These are phyloP conservation scores for Heliconius ismenius DNA, from an alignment of 2,888 invertebrate species.

Conservation along the genomic window DNA sequence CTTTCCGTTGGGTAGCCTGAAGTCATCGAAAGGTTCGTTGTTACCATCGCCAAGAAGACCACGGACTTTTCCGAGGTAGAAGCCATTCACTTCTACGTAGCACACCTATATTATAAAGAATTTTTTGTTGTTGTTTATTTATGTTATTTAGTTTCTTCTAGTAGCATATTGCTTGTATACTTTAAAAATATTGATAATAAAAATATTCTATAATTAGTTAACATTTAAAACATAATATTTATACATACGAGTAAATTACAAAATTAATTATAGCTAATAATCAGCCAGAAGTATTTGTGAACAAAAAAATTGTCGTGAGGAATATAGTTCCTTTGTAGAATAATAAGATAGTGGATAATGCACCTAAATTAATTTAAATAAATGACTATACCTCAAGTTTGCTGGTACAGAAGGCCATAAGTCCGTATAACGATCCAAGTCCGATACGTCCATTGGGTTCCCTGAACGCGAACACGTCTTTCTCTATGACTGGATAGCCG, in stretches of 20 bases:
- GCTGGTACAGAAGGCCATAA: conserved; percentile 82
- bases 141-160: too few relatives aligned
- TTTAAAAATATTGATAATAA: too few relatives aligned
- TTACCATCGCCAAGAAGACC: conserved; percentile 95
- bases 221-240: too few relatives aligned
- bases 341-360: too few relatives aligned
- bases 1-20: conserved; percentile 87
- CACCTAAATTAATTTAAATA: not conserved
- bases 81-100: conserved; percentile 88
- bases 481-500: conserved; percentile 85
- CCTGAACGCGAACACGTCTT: conserved; percentile 84
- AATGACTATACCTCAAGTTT: conserved; percentile 76
- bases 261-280: too few relatives aligned
- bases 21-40: conserved; percentile 93
- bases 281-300: too few relatives aligned
- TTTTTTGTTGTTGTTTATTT: too few relatives aligned
- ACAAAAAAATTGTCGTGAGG: too few relatives aligned
- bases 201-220: too few relatives aligned
- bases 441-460: conserved; percentile 80
- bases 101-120: conserved; percentile 77
- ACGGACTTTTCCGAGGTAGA: conserved; percentile 91
- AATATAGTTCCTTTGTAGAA: too few relatives aligned
- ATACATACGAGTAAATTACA: too few relatives aligned
- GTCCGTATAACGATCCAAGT: conserved; percentile 84
- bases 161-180: too few relatives aligned